Evolutionary conservation across 2,888 invertebrate genomes (phyloP).

Genomic region (Urechis unicinctus): DNA sequence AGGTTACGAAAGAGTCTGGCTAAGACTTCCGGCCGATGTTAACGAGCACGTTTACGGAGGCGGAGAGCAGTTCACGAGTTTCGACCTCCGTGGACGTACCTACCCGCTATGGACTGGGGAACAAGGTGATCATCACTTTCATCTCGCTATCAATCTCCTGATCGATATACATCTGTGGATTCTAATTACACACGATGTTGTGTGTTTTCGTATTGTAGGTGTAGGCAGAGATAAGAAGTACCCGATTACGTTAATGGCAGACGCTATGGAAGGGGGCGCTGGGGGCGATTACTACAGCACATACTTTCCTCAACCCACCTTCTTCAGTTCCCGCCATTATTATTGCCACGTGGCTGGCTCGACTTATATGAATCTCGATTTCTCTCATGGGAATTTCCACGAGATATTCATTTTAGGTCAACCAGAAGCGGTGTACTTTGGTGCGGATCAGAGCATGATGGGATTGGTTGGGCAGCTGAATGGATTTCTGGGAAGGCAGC

Average conservation of each 20-base stretch:
- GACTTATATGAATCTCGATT: constrained; percentile 32
- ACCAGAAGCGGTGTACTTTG: constrained; percentile 20
- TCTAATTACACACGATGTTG: neutral
- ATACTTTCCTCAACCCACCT: constrained; percentile 39
- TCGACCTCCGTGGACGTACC: constrained; percentile 30
- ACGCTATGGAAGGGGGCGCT: constrained; percentile 17
- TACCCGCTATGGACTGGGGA: constrained; percentile 42
- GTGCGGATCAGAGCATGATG: constrained; percentile 8
- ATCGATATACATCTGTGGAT: neutral
- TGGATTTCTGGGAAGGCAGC: constrained; percentile 24
- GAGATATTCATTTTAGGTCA: constrained; percentile 6
- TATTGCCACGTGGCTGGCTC: constrained; percentile 29
- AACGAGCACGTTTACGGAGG: constrained; percentile 35
- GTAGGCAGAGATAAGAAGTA: constrained; percentile 37
- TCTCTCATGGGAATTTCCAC: constrained; percentile 16
- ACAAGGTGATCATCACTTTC: constrained; percentile 28
- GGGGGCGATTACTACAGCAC: constrained; percentile 38
- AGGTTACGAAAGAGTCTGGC: constrained; percentile 28
- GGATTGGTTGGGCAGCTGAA: constrained; percentile 19
- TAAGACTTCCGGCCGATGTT: constrained; percentile 25
- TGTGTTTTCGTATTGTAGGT: constrained; percentile 21
- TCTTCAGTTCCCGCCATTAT: constrained; percentile 29
- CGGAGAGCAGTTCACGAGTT: constrained; percentile 39
- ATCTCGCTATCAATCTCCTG: neutral
- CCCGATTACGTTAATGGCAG: constrained; percentile 31